These are phyloP conservation scores for Schizaphis graminum DNA, from an alignment of 2,888 invertebrate genomes.

Conservation along the genomic window DNA sequence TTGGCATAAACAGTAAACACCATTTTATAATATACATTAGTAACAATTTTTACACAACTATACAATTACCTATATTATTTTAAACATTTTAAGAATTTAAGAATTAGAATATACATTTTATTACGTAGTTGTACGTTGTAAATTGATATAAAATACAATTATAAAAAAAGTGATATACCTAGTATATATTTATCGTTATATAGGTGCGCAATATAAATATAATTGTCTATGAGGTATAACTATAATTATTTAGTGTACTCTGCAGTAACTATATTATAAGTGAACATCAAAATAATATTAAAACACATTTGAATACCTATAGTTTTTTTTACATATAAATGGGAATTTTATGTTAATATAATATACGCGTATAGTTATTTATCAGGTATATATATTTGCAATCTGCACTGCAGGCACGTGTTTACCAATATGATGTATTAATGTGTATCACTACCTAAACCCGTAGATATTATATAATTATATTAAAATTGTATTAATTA, in stretches of 20 bases:
- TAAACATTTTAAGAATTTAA: not conserved
- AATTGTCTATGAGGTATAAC: not conserved
- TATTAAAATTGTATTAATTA: too few relatives aligned
- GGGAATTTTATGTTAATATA: not conserved
- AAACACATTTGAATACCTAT: not conserved
- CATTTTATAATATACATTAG: not conserved
- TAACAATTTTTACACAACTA: not conserved
- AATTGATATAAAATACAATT: not conserved
- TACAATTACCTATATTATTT: not conserved
- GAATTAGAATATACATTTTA: not conserved
- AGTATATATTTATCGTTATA: not conserved
- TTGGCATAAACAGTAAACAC: too few relatives aligned
- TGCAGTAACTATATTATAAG: not conserved
- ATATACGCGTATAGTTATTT: too few relatives aligned
- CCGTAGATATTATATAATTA: too few relatives aligned
- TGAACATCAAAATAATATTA: not conserved
- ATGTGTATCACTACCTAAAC: too few relatives aligned
- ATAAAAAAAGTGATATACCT: not conserved
- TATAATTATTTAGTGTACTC: not conserved
- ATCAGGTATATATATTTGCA: not conserved
- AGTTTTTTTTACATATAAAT: not conserved
- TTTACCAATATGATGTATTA: not conserved
- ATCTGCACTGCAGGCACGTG: not conserved
- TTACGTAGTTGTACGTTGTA: not conserved
- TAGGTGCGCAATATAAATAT: not conserved